These are phyloP conservation scores for Styela plicata DNA, from an alignment of 23 tunicate genomes.

Conservation along the genomic window DNA sequence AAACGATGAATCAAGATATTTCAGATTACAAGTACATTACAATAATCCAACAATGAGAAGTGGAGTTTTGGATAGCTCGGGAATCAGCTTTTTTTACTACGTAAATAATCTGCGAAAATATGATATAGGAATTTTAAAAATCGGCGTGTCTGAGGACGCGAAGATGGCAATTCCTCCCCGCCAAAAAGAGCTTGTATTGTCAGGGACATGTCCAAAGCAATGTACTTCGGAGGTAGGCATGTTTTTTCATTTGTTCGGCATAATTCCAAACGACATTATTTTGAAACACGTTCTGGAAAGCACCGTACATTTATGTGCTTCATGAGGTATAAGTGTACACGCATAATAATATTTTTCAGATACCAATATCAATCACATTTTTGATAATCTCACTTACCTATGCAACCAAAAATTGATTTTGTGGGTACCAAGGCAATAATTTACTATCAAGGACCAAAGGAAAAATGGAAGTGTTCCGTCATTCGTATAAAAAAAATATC, in stretches of 20 bases:
- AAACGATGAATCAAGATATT: constrained; percentile 27
- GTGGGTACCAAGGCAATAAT: too few species aligned
- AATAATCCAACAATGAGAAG: constrained; percentile 43
- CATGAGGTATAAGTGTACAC: too few species aligned
- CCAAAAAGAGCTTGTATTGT: constrained; percentile 37
- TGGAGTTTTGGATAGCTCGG: constrained; percentile 51
- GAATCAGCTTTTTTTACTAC: constrained; percentile 51
- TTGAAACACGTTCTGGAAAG: too few species aligned
- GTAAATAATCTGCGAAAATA: constrained; percentile 32
- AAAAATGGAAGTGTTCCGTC: too few species aligned
- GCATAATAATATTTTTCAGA: too few species aligned
- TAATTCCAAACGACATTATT: too few species aligned
- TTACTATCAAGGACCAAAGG: too few species aligned
- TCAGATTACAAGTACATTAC: constrained; percentile 78
- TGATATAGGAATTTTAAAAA: constrained; percentile 70
- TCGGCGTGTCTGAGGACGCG: constrained; percentile 47
- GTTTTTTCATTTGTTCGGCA: too few species aligned
- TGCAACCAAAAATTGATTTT: too few species aligned
- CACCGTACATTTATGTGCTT: too few species aligned
- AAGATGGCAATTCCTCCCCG: constrained; percentile 65
- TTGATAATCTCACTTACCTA: constrained; percentile 55
- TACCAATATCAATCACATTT: constrained; percentile 48
- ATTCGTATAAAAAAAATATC: too few species aligned
- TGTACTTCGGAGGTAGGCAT: constrained; percentile 61
- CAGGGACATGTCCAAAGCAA: constrained; percentile 44